Base-by-base conservation (phyloP, 1,140 invertebrate species). In the Hyposmocoma kahamanoa region DNA sequence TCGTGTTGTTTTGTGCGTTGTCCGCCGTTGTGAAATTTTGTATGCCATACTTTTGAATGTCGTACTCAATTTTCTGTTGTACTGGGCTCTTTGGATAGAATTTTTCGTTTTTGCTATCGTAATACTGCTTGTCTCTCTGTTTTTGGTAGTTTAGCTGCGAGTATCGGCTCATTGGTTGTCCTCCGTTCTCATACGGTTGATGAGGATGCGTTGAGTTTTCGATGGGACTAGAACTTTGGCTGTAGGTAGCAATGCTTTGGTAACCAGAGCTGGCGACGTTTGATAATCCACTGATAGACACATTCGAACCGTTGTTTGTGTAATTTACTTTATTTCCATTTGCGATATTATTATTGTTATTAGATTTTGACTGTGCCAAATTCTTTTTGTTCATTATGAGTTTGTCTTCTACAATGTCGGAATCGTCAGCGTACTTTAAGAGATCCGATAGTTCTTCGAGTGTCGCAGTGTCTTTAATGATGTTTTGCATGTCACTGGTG, bases 231-330 rank as follows among this genome's bases (percentile, higher is more conserved):
- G 92, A 95, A 50, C 94, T 96, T 74, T 96, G 95, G 67, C 94
- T 96, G 73, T 95, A 96, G 4, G 94, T 94, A 3, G 94, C 93
- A 67, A 96, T 95, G 62, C 95, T 96, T 80, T 97, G 95, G 72
- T 97, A 97, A 1, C 95, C 95, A 1, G 94, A 96, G 18, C 94
- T 95, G 1, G 93, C 94, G 45, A 95, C 92, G 51, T 93, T 94
- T 15, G 93, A 95, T 24, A 94, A 71, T 47, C 94, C 93, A 50
- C 94, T 93, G 47, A 96, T 94, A 1, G 93, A 94, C 2, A 91
- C 89, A 62, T 93, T 92, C 38, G 91, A 92, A 24, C 91, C 91
- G 62, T 91, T 91, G 26, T 89, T 90, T 30, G 89, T 86, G 43
- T 89, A 87, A 41, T 86, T 78, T 13, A 68, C 62, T 61, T 83